Conservation (phyloP, 2,888 invertebrate genomes). For the Hemithea aestivaria region DNA sequence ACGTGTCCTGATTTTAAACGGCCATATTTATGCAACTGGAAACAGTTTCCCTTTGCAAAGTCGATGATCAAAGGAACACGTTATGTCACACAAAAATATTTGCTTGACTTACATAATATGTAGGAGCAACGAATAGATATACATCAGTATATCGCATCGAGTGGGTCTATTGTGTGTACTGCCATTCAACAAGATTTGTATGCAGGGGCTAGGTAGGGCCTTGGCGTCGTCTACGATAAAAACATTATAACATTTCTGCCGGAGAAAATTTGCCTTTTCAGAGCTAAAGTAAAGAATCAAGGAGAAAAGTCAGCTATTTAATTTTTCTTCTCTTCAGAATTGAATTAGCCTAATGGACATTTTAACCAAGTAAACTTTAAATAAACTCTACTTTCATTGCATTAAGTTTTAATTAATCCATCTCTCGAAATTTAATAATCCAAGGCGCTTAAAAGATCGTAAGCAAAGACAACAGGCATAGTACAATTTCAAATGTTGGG, state of each 20-base stretch:
- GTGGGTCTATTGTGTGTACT: constrained; percentile 17
- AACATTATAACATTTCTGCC: neutral
- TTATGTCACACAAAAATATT: too few relatives aligned
- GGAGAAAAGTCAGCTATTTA: too few relatives aligned
- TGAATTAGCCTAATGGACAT: constrained; percentile 19
- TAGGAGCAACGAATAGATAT: too few relatives aligned
- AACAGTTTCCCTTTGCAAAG: constrained; percentile 5
- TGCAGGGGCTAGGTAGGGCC: constrained; percentile 2
- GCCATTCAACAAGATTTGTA: constrained; percentile 20
- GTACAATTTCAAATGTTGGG: too few relatives aligned
- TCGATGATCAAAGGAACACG: constrained; percentile 1
- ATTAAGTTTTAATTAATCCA: too few relatives aligned
- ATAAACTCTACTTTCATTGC: constrained; percentile 12
- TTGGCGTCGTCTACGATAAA: constrained; percentile 3
- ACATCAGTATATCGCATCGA: constrained; percentile 11
- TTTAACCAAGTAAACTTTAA: constrained; percentile 13
- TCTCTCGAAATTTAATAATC: too few relatives aligned
- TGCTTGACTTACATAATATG: too few relatives aligned
- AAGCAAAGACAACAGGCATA: too few relatives aligned
- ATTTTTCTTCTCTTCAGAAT: too few relatives aligned
- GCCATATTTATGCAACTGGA: constrained; percentile 2
- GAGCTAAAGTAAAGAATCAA: too few relatives aligned
- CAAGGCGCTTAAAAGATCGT: too few relatives aligned
- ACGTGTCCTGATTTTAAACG: constrained; percentile 42
- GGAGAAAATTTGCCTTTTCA: neutral